phyloP scores from a whole-genome alignment of 2,113 vertebrate genomes.

The Oceanites oceanicus region DNA sequence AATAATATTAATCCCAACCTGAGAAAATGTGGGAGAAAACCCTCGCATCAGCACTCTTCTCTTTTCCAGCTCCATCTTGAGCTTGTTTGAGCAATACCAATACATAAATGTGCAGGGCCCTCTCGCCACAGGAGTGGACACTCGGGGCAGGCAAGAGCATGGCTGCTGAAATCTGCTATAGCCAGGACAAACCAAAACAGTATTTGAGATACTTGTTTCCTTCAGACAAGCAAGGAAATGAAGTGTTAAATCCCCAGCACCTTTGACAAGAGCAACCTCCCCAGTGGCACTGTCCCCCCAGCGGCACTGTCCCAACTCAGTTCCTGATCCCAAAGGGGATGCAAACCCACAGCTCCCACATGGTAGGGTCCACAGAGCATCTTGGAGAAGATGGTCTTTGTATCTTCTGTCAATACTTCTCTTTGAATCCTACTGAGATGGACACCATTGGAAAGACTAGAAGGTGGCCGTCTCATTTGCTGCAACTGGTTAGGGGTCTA shows the following conservation, averaged over 20 bases:
- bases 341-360: neutral
- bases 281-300: neutral
- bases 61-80: neutral
- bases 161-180: neutral
- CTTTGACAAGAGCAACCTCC: neutral
- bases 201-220: neutral
- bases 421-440: neutral
- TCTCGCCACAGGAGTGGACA: accelerated
- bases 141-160: neutral
- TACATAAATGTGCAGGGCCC: neutral
- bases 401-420: neutral
- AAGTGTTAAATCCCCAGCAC: neutral
- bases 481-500: accelerated
- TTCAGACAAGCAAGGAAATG: neutral
- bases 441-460: neutral
- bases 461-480: neutral
- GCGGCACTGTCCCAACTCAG: neutral
- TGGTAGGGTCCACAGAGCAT: neutral
- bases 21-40: neutral
- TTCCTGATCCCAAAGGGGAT: neutral
- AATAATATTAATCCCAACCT: constrained; percentile 89
- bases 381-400: neutral
- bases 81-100: neutral
- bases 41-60: neutral
- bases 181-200: neutral